Conservation (phyloP, 2,113 vertebrate species). For the Etia nguti region DNA sequence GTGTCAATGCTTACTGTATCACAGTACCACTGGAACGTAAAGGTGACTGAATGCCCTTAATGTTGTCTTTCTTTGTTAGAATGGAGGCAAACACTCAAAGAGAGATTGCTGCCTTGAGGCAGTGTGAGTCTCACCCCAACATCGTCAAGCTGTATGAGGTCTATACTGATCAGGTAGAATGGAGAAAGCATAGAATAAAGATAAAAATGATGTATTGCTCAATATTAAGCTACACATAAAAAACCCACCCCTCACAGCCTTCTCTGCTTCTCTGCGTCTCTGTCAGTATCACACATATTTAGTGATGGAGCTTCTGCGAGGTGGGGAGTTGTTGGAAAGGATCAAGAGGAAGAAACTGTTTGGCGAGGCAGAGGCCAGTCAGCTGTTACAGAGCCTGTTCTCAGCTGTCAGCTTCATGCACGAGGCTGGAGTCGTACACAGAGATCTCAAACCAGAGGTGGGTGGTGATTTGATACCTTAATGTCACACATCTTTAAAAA, state of each 20-base stretch:
- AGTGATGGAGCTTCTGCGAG: conserved; percentile 85
- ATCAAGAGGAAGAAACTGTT: conserved; percentile 87
- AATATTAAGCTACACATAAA: neutral
- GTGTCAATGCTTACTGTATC: neutral
- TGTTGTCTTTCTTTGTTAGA: conserved; percentile 52
- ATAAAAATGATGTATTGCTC: neutral
- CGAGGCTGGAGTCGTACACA: conserved; percentile 86
- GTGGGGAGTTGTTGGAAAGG: conserved; percentile 85
- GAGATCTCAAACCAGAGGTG: conserved; percentile 92
- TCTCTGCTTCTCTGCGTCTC: neutral
- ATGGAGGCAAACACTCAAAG: conserved; percentile 86
- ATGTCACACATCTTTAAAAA: neutral
- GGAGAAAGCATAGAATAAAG: neutral
- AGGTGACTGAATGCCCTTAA: neutral
- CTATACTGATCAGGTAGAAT: conserved; percentile 83
- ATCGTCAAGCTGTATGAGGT: conserved; percentile 85
- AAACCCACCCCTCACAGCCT: neutral
- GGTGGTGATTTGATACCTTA: neutral
- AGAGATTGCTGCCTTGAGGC: conserved; percentile 83
- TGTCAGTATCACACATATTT: conserved; percentile 85
- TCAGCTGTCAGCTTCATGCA: conserved; percentile 91
- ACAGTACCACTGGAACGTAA: neutral
- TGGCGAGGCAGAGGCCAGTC: conserved; percentile 86
- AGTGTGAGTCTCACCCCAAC: conserved; percentile 85
- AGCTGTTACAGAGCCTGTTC: conserved; percentile 84